These are phyloP conservation scores for Dendrolimus pini DNA, from an alignment of 2,888 invertebrate genomes.

Conservation along the genomic window DNA sequence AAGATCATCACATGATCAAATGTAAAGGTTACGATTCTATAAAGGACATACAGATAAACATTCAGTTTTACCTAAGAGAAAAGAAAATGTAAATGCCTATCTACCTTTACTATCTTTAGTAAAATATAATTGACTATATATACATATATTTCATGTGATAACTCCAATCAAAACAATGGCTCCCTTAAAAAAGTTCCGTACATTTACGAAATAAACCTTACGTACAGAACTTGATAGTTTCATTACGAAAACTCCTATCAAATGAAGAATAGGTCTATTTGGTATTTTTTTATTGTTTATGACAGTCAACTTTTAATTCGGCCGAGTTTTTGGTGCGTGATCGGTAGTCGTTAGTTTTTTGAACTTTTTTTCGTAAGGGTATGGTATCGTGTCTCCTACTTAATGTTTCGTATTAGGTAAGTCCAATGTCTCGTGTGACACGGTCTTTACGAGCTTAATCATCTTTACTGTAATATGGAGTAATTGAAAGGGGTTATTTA, in stretches of 20 bases:
- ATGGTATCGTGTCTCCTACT: conserved; percentile 55
- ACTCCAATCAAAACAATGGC: no score
- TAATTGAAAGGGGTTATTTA: conserved; percentile 26
- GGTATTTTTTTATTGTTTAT: conserved; percentile 69
- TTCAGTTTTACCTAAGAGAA: no score
- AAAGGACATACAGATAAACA: no score
- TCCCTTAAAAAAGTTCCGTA: neutral
- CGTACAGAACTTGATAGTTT: neutral
- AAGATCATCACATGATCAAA: no score
- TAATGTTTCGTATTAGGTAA: conserved; percentile 57
- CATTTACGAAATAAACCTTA: neutral
- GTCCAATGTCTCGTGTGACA: conserved; percentile 41
- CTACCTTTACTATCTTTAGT: no score
- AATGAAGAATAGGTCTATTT: conserved; percentile 26
- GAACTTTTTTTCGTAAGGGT: conserved; percentile 58
- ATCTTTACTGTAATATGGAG: conserved; percentile 21
- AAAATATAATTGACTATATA: no score
- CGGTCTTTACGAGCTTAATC: conserved; percentile 25
- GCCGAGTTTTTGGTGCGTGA: conserved; percentile 69
- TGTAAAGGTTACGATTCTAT: no score
- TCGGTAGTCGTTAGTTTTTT: conserved; percentile 63
- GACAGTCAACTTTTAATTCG: conserved; percentile 73
- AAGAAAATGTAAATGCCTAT: no score
- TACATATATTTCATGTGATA: no score
- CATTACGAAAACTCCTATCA: conserved; percentile 1